Evolutionary conservation across 2,888 invertebrate genomes (phyloP), one percentile per base, ranked within the genome.

Genomic region (Meloe dianella): DNA sequence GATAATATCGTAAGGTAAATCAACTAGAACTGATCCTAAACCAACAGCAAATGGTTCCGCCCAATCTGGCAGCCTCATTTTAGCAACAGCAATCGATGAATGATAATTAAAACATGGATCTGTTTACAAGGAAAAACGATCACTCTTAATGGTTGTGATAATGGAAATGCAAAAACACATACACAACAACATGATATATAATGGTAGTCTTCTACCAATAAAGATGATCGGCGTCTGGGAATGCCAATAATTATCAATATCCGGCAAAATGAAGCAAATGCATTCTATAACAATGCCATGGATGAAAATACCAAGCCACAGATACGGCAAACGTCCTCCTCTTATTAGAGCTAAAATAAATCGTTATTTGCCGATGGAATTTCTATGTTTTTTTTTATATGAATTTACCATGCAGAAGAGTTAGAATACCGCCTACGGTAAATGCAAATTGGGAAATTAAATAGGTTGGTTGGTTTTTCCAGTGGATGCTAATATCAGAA

Each of bases 201-300:
- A 80, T 0, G 94, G 93, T 61, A 92, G 82, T 57, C 93, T 85
- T 35, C 88, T 84, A 7, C 92, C 92, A 22, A 93, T 81, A 66
- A 94, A 86, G 70, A 92, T 90, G 29, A 94, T 80, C 0, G 91
- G 89, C 1, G 91, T 88, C 83, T 91, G 92, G 0, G 92, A 91
- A 79, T 94, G 93, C 94, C 94, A 94, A 82, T 92, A 94, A 80
- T 92, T 93, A 83, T 93, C 92, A 68, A 91, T 90, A 69, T 92
- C 91, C 0, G 92, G 92, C 22, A 91, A 76, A 70, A 87, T 86
- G 77, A 92, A 90, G 72, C 89, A 89, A 77, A 93, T 85, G 73
- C 88, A 87, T 82, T 94, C 94, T 30, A 92, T 88, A 0, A 90
- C 86, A 1, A 93, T 73, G 2, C 93, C 93, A 78, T 93, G 92